Evolutionary conservation across 2,113 vertebrate genomes (phyloP).

Genomic region (Agapornis roseicollis): DNA sequence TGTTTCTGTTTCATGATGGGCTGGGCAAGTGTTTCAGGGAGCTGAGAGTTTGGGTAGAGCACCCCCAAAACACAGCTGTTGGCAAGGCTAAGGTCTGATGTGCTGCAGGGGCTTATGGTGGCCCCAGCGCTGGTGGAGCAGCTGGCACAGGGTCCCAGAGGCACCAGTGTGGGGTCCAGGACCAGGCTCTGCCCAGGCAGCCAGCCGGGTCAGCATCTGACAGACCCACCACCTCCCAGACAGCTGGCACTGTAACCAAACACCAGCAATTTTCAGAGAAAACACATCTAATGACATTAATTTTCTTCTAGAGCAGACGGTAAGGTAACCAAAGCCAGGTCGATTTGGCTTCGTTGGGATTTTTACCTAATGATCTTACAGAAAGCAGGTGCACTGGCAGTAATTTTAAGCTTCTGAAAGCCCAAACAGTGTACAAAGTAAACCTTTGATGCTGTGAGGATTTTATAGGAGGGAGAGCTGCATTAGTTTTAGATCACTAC

Average conservation of each 20-base stretch:
- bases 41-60: background rate
- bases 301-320: constrained; percentile 76
- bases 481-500: constrained; percentile 65
- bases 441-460: constrained; percentile 44
- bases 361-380: constrained; percentile 75
- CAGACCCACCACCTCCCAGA: constrained; percentile 58
- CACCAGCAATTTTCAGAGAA: constrained; percentile 66
- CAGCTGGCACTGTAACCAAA: constrained; percentile 78
- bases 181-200: constrained; percentile 30
- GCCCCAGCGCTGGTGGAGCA: constrained; percentile 69
- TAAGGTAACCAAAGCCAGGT: constrained; percentile 75
- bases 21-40: background rate
- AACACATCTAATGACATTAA: constrained; percentile 66
- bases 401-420: constrained; percentile 64
- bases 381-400: constrained; percentile 76
- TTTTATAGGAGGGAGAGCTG: constrained; percentile 30
- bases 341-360: constrained; percentile 65
- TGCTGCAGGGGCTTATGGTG: constrained; percentile 66
- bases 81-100: constrained; percentile 23
- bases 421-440: constrained; percentile 54
- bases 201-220: constrained; percentile 53
- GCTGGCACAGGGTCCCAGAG: constrained; percentile 69
- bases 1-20: background rate
- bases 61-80: background rate
- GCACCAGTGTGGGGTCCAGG: background rate